Percentiles rank a stretch among this genome's conserved stretches.
phyloP scores from a whole-genome alignment of 2,888 invertebrate species.

The Acleris sparsana region DNA sequence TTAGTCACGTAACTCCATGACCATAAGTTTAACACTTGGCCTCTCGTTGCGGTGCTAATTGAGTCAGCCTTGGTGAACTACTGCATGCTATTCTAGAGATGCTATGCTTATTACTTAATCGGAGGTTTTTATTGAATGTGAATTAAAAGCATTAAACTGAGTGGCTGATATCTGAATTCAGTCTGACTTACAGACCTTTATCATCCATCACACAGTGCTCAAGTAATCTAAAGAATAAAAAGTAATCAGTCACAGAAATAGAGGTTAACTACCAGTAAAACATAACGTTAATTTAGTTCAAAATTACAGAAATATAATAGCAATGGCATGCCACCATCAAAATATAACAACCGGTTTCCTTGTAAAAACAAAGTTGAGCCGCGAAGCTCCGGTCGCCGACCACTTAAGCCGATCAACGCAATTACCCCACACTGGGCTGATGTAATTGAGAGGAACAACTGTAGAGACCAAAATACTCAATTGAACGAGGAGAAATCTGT shows the following conservation, averaged over 20 bases:
- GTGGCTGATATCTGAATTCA: too few relatives aligned
- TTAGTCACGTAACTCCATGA: conserved; percentile 54
- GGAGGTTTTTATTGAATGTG: not conserved
- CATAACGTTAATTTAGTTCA: conserved; percentile 4
- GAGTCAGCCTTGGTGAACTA: conserved; percentile 54
- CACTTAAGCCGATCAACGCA: conserved; percentile 58
- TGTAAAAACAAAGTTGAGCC: conserved; percentile 38
- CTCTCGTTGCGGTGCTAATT: conserved; percentile 55
- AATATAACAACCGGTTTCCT: conserved; percentile 44
- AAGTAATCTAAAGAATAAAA: not conserved
- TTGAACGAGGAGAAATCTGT: conserved; percentile 37
- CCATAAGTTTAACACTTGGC: conserved; percentile 55
- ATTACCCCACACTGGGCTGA: conserved; percentile 48
- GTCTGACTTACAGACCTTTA: too few relatives aligned
- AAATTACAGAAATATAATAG: conserved; percentile 14
- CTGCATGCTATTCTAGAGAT: conserved; percentile 17
- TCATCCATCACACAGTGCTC: too few relatives aligned
- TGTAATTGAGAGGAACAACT: conserved; percentile 45
- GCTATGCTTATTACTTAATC: conserved; percentile 26
- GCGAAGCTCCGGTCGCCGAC: conserved; percentile 41
- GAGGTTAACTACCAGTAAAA: not conserved
- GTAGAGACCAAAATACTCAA: conserved; percentile 42
- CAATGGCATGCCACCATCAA: conserved; percentile 13
- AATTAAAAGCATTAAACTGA: not conserved
- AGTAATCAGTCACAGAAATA: too few relatives aligned